A percentile compares a stretch with the other conserved stretches of the same genome.
These are phyloP conservation scores for Falcunculus frontatus DNA, from an alignment of 2,113 vertebrate genomes.

Conservation along the genomic window DNA sequence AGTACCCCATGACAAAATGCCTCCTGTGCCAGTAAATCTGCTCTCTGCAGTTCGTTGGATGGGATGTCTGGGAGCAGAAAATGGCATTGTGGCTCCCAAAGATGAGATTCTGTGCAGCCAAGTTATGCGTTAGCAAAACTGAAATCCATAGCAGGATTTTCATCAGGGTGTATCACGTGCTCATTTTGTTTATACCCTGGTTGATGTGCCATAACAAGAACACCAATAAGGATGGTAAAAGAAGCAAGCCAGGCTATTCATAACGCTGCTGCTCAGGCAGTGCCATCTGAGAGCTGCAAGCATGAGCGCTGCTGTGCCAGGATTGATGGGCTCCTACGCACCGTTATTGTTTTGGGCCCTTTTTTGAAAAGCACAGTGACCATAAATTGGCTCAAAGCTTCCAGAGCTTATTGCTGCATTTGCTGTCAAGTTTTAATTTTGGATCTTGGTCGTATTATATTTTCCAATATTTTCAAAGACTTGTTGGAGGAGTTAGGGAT, in stretches of 20 bases:
- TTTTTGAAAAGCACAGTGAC: not conserved
- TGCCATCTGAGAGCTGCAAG: not conserved
- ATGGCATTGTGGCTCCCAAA: not conserved
- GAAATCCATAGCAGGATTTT: not conserved
- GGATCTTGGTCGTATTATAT: not conserved
- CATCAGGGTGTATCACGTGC: not conserved
- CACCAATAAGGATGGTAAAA: not conserved
- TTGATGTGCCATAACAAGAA: not conserved
- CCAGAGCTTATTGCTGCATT: not conserved
- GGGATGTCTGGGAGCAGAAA: not conserved
- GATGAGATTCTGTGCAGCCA: not conserved
- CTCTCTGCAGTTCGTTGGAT: not conserved
- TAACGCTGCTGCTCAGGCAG: not conserved
- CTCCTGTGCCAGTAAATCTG: not conserved
- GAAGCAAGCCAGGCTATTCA: not conserved
- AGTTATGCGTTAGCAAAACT: not conserved
- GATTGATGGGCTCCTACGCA: not conserved
- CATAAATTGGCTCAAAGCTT: not conserved
- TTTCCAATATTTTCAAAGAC: not conserved
- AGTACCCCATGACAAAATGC: not conserved
- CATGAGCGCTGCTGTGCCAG: fast-evolving
- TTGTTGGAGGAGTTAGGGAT: not conserved
- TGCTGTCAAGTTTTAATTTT: slow-evolving; percentile 13
- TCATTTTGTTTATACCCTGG: not conserved
- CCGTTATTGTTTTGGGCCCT: not conserved